Base-by-base conservation (phyloP, 2,113 vertebrate species). In the Hepsetus odoe region DNA sequence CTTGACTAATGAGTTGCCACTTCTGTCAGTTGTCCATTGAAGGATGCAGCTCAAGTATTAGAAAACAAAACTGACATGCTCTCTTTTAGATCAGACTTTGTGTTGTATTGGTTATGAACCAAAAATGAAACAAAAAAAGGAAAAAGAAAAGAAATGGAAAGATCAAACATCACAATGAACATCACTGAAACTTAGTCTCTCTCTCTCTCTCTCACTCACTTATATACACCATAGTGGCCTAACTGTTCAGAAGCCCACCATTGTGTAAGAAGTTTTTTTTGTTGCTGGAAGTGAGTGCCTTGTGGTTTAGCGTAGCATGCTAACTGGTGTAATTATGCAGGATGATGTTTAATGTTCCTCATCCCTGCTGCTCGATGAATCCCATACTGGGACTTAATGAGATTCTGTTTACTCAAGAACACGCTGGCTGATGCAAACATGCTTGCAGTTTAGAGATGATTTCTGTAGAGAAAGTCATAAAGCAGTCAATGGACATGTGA, bases 311-410 rank as follows among this genome's bases (percentile, higher is more conserved):
- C 61, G 44, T 59, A 79, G 68, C 77, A 79, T 65, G 68, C 68
- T 79, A 79, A 64, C 77, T 68, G 42, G 46, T 22, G 42, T 79
- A 79, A 79, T 79, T 79, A 79, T 81, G 82, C 82, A 77, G 79
- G 82, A 65, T 81, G 77, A 79, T 79, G 77, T 72, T 69, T 79
- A 79, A 79, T 79, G 77, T 79, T 33, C 58, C 77, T 79, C 71
- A 79, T 79, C 68, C 68, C 75, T 26, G 77, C 77, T 65, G 68
- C 68, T 79, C 59, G 38, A 49, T 72, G 68, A 79, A 72, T 78
- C 76, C 56, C 76, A 78, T 72, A 79, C 77, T 79, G 58, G 68
- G 56, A 20, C 69, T 79, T 79, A 79, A 79, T 79, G 77, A 72
- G 77, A 79, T 53, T 65, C 77, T 72, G 77, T 79, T 79, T 79